Percentiles rank a stretch among this genome's conserved stretches.
phyloP scores from a whole-genome alignment of 2,888 invertebrate genomes.

The Eulithis prunata region DNA sequence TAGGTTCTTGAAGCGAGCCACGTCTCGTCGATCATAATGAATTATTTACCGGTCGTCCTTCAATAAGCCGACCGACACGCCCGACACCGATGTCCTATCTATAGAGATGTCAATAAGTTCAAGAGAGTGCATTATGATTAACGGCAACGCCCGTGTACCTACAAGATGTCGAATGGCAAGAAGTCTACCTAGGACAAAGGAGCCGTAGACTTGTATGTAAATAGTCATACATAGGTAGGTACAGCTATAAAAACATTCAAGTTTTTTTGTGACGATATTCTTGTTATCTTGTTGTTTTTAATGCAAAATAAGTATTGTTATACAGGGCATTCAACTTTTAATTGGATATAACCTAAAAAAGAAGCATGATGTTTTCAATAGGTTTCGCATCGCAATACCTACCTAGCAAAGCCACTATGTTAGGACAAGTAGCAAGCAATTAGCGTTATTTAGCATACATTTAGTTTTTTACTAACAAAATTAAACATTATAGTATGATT shows the following conservation, averaged over 20 bases:
- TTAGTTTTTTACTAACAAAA: conserved; percentile 40
- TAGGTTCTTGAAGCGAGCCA: background rate
- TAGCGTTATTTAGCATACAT: conserved; percentile 44
- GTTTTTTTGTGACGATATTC: conserved; percentile 28
- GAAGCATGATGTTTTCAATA: background rate
- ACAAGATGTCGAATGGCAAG: conserved; percentile 13
- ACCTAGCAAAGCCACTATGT: background rate
- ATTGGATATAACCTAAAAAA: background rate
- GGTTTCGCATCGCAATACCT: background rate
- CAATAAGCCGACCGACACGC: conserved; percentile 1
- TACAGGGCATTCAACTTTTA: background rate
- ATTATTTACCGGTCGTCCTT: conserved; percentile 7
- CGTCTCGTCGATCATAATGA: conserved; percentile 7
- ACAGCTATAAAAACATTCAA: conserved; percentile 31
- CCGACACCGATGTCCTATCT: background rate
- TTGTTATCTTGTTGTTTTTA: conserved; percentile 3
- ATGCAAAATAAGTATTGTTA: conserved; percentile 1
- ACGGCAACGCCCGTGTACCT: conserved; percentile 30
- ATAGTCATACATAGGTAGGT: too few species aligned
- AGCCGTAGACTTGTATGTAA: conserved; percentile 30
- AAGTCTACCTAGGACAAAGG: conserved; percentile 20
- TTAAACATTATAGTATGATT: conserved; percentile 42
- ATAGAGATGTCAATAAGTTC: conserved; percentile 28
- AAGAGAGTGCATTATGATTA: conserved; percentile 33
- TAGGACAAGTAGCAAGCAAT: conserved; percentile 6